Base-by-base conservation (phyloP, 1,140 invertebrate genomes). In the Conopomorpha cramerella region DNA sequence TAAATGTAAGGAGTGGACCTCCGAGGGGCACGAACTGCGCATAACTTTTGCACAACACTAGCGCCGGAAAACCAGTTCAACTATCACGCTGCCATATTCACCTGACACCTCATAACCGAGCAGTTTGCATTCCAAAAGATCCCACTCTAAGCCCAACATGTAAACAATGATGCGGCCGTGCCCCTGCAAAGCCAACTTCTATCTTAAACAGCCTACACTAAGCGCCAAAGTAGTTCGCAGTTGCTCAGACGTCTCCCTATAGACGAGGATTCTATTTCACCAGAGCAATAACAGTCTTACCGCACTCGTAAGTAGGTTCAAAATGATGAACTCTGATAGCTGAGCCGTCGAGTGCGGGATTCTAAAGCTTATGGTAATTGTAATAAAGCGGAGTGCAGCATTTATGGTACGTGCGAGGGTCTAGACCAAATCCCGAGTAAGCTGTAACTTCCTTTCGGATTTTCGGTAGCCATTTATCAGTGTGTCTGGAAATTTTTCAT, bases 381-480 rank as follows among this genome's bases (percentile, higher is more conserved):
- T 76, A 76, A 76, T 76, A 76, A 72, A 76, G 71, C 66, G 68
- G 64, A 76, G 71, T 76, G 67, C 67, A 76, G 64, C 67, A 76
- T 67, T 76, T 76, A 76, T 76, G 68, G 68, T 55, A 72, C 68
- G 71, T 73, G 71, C 72, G 71, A 76, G 71, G 68, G 71, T 76
- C 71, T 72, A 76, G 68, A 78, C 76, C 76, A 81, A 82, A 82
- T 80, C 79, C 77, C 72, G 55, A 74, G 70, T 82, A 81, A 82
- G 80, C 79, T 80, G 79, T 78, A 78, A 77, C 78, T 82, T 82
- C 79, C 79, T 82, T 80, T 80, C 74, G 78, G 78, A 81, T 81
- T 79, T 80, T 80, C 78, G 78, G 79, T 81, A 82, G 80, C 80
- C 80, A 81, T 82, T 82, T 81, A 81, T 82, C 80, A 81, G 78